A percentile compares a stretch with the other conserved stretches of the same genome.
Evolutionary conservation across 1,140 invertebrate species (phyloP).

Genomic region (Meteorus sp.): DNA sequence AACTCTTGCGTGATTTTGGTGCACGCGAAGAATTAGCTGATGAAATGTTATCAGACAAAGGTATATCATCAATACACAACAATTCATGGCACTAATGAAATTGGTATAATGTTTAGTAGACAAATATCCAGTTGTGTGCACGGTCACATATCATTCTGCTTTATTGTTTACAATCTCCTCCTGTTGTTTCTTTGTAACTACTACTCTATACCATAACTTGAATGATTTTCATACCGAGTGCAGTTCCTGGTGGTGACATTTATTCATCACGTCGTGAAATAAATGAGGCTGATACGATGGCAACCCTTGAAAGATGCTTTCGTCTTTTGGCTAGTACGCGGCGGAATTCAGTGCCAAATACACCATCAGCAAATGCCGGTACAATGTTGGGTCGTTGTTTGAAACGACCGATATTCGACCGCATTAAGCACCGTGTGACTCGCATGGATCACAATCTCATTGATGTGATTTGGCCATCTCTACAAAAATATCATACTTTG

Average conservation of each 20-base stretch:
- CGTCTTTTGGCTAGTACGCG: conserved; percentile 66
- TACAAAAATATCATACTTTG: conserved; percentile 68
- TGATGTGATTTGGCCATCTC: conserved; percentile 79
- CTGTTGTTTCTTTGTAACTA: too few relatives aligned
- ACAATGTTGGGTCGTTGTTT: conserved; percentile 68
- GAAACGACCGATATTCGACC: conserved; percentile 69
- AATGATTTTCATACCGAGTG: conserved; percentile 18
- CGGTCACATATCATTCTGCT: too few relatives aligned
- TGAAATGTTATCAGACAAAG: conserved; percentile 74
- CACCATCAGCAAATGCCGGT: conserved; percentile 60
- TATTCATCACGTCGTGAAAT: conserved; percentile 70
- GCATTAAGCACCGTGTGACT: conserved; percentile 70
- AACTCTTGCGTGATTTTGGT: conserved; percentile 70
- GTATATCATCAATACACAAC: conserved; percentile 55
- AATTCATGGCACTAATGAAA: too few relatives aligned
- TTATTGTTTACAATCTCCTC: too few relatives aligned
- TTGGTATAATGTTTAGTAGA: too few relatives aligned
- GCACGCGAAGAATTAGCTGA: conserved; percentile 67
- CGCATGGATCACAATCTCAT: conserved; percentile 78
- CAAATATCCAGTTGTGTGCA: too few relatives aligned
- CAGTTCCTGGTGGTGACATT: conserved; percentile 68
- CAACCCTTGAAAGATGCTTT: conserved; percentile 73
- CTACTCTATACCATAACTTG: too few relatives aligned
- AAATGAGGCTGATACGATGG: conserved; percentile 67
- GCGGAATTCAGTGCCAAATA: conserved; percentile 59